phyloP scores from a whole-genome alignment of 2,113 vertebrate genomes.

The Trematocara zebra region DNA sequence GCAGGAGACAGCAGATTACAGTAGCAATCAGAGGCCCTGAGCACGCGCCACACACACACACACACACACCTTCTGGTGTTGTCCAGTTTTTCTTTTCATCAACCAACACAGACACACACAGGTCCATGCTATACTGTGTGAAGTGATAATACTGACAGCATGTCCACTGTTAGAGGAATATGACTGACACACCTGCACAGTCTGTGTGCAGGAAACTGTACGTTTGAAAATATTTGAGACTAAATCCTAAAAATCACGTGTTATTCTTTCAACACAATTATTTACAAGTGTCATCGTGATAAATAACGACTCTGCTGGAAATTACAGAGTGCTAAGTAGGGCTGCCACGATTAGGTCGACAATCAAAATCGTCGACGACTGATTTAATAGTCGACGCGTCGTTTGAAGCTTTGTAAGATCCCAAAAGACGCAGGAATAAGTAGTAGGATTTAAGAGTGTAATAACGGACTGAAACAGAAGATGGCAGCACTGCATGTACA shows the following conservation, averaged over 20 bases:
- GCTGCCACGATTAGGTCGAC: too few relatives aligned
- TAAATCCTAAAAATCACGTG: accelerated
- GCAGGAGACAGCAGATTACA: constrained; percentile 61
- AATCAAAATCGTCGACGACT: too few relatives aligned
- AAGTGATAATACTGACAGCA: background rate
- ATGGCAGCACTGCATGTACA: too few relatives aligned
- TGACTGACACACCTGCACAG: background rate
- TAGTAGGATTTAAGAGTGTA: too few relatives aligned
- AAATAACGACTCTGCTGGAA: background rate
- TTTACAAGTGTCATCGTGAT: background rate
- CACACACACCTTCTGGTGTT: background rate
- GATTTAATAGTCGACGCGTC: too few relatives aligned
- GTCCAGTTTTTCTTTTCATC: constrained; percentile 7
- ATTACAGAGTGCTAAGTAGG: background rate
- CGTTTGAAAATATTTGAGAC: background rate
- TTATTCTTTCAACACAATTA: background rate
- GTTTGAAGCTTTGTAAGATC: too few relatives aligned
- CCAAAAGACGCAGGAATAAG: too few relatives aligned
- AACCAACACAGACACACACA: background rate
- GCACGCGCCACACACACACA: background rate
- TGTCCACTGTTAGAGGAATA: background rate
- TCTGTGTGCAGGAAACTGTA: background rate
- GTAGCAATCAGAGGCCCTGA: constrained; percentile 37
- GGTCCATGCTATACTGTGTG: background rate
- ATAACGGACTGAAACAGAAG: too few relatives aligned